Evolutionary conservation across 1,140 invertebrate species (phyloP).

Genomic region (Zaprionus kolodkinae): DNA sequence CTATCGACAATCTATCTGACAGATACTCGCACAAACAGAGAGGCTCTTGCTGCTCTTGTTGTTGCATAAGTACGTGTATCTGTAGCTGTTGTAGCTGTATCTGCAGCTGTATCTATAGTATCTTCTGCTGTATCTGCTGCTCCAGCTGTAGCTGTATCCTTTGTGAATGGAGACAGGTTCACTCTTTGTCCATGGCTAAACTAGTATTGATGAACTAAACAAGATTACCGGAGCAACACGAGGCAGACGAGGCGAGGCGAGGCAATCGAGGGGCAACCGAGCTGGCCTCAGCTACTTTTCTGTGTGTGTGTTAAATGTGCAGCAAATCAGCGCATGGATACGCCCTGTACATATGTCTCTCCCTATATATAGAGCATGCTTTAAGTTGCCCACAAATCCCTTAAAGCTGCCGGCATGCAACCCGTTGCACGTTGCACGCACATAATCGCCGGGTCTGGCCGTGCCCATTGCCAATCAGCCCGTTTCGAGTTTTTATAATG

Average conservation of each 20-base stretch:
- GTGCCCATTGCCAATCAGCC: conserved; percentile 16
- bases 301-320: conserved; percentile 54
- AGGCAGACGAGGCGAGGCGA: too few relatives aligned
- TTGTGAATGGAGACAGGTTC: conserved; percentile 54
- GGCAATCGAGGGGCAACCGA: background rate
- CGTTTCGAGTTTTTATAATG: conserved; percentile 48
- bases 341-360: background rate
- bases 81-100: conserved; percentile 7
- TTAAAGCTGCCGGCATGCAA: conserved; percentile 41
- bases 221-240: conserved; percentile 74
- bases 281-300: conserved; percentile 9
- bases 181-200: conserved; percentile 69
- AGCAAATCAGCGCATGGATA: conserved; percentile 55
- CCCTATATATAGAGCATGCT: background rate
- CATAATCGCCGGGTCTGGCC: conserved; percentile 8
- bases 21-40: conserved; percentile 50
- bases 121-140: background rate
- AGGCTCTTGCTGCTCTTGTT: background rate
- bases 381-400: conserved; percentile 49
- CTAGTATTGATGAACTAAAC: conserved; percentile 79
- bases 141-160: conserved; percentile 4
- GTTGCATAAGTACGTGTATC: conserved; percentile 19
- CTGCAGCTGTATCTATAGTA: conserved; percentile 2
- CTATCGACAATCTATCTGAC: conserved; percentile 59
- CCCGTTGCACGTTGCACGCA: conserved; percentile 20